Evolutionary conservation across 2,888 invertebrate genomes (phyloP).

Genomic region (Cistogaster globosa): DNA sequence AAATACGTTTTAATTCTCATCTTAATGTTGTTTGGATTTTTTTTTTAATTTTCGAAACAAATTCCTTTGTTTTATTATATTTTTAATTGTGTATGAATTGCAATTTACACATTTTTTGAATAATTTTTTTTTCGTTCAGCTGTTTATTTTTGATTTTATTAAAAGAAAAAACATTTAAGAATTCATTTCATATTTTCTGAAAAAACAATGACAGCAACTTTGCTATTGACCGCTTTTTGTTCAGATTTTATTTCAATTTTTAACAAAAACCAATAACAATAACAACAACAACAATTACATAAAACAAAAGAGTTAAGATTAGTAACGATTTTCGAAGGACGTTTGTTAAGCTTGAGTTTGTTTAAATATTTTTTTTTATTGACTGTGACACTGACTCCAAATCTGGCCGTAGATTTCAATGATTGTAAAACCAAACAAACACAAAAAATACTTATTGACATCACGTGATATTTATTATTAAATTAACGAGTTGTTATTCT

Average conservation of each 20-base stretch:
- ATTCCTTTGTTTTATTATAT: constrained; percentile 13
- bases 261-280: constrained; percentile 18
- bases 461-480: constrained; percentile 35
- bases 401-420: constrained; percentile 58
- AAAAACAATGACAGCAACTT: constrained; percentile 34
- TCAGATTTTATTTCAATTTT: constrained; percentile 55
- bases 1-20: background rate
- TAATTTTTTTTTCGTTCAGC: background rate
- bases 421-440: constrained; percentile 13
- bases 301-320: constrained; percentile 16
- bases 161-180: constrained; percentile 14
- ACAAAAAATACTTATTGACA: constrained; percentile 20
- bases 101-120: constrained; percentile 24
- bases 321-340: constrained; percentile 51
- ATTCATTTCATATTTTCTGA: background rate
- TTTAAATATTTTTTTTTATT: constrained; percentile 5
- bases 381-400: constrained; percentile 63
- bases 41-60: background rate
- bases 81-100: constrained; percentile 5
- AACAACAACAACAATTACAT: background rate
- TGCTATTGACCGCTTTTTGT: constrained; percentile 62
- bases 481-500: constrained; percentile 16
- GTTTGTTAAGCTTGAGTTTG: constrained; percentile 62
- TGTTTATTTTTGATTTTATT: constrained; percentile 1
- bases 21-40: background rate